Percentiles rank a stretch among this genome's conserved stretches.
Conservation (phyloP, 2,113 vertebrate genomes). For the Alosa alosa region DNA sequence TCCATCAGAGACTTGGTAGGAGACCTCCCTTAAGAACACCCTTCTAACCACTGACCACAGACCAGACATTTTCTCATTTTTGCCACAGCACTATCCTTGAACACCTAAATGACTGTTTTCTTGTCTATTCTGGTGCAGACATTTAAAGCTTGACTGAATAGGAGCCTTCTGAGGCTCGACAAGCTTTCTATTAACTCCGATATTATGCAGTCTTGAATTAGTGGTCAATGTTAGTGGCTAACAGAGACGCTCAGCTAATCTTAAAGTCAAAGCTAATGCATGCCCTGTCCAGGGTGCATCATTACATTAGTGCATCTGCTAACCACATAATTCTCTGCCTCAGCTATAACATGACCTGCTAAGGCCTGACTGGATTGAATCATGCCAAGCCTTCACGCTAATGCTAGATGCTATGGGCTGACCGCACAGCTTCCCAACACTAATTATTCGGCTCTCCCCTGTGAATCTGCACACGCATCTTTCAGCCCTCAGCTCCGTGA, state of each 20-base stretch:
- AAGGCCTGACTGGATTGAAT: not conserved
- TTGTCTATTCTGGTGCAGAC: not conserved
- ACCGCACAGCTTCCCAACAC: constrained; percentile 49
- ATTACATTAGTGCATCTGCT: not conserved
- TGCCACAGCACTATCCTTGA: not conserved
- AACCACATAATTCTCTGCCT: not conserved
- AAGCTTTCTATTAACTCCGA: not conserved
- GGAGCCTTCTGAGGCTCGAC: not conserved
- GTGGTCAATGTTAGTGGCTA: not conserved
- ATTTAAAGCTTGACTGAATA: not conserved
- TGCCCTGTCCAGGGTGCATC: not conserved
- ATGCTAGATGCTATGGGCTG: constrained; percentile 36
- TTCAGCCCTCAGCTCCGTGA: constrained; percentile 57
- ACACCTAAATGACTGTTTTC: not conserved
- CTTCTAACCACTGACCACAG: not conserved
- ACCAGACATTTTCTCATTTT: not conserved
- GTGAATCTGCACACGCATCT: constrained; percentile 48
- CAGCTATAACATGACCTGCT: not conserved
- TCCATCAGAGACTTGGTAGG: not conserved
- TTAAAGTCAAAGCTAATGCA: not conserved
- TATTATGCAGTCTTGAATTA: not conserved
- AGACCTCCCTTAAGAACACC: not conserved
- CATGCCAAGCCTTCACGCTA: constrained; percentile 11
- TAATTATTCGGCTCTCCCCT: constrained; percentile 55
- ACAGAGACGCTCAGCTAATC: not conserved